Conservation (phyloP, 2,797 vertebrate genomes). For the Helicolenus hilgendorfi region DNA sequence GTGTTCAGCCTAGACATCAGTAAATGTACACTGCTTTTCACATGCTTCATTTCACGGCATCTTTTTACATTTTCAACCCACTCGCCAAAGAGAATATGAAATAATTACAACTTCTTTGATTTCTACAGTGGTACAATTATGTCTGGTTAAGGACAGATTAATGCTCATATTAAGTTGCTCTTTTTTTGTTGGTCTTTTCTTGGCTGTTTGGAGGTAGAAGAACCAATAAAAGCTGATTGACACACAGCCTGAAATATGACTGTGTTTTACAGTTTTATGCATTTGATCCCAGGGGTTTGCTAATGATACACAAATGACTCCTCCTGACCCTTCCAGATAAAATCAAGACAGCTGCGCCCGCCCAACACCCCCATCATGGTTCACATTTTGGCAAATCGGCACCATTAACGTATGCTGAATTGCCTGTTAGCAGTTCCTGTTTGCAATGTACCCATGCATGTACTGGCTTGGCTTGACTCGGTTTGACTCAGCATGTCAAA, state of each 20-base stretch:
- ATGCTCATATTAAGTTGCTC: background rate
- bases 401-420: background rate
- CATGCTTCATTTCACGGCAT: background rate
- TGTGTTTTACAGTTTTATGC: background rate
- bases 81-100: background rate
- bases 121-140: background rate
- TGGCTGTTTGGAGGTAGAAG: background rate
- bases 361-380: background rate
- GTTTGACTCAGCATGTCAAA: no score
- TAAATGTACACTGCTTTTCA: background rate
- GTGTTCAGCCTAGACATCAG: background rate
- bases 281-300: background rate
- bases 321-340: background rate
- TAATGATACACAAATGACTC: background rate
- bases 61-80: background rate
- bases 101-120: background rate
- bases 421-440: background rate
- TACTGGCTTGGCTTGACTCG: no score
- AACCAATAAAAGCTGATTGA: background rate
- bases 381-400: background rate
- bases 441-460: background rate
- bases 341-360: background rate
- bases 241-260: background rate
- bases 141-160: background rate
- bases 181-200: background rate